These are phyloP conservation scores for Pilophorus perplexus DNA, from an alignment of 2,888 invertebrate species.

Conservation along the genomic window DNA sequence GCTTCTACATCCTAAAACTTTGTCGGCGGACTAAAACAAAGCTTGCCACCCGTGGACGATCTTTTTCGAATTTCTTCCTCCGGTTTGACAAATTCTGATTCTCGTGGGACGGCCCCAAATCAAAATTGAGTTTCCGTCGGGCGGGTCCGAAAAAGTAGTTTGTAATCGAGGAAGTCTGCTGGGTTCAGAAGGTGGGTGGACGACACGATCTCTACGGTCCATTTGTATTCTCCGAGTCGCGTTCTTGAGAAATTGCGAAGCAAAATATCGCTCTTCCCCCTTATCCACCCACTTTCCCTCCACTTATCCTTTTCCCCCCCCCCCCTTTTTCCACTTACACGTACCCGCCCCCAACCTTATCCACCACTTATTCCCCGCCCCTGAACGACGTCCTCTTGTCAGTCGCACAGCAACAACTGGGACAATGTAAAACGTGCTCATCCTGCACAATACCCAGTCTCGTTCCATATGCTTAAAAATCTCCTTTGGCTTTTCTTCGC, in stretches of 20 bases:
- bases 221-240: slow-evolving; percentile 22
- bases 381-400: slow-evolving; percentile 25
- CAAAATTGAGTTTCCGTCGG: slow-evolving; percentile 28
- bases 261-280: neutral
- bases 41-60: no score
- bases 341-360: no score
- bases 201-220: neutral
- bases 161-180: no score
- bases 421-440: slow-evolving; percentile 40
- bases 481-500: slow-evolving; percentile 5
- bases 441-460: no score
- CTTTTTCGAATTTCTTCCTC: no score
- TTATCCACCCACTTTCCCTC: neutral
- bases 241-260: slow-evolving; percentile 28
- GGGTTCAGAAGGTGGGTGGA: slow-evolving; percentile 6
- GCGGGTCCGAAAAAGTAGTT: slow-evolving; percentile 15
- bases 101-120: neutral
- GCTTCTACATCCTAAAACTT: no score
- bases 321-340: neutral
- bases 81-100: no score
- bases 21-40: no score
- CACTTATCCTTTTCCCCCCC: neutral
- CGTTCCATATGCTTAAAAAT: slow-evolving; percentile 23
- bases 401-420: slow-evolving; percentile 29
- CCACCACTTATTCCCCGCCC: no score